phyloP scores from a whole-genome alignment of 1,140 invertebrate genomes.

The Arion vulgaris region DNA sequence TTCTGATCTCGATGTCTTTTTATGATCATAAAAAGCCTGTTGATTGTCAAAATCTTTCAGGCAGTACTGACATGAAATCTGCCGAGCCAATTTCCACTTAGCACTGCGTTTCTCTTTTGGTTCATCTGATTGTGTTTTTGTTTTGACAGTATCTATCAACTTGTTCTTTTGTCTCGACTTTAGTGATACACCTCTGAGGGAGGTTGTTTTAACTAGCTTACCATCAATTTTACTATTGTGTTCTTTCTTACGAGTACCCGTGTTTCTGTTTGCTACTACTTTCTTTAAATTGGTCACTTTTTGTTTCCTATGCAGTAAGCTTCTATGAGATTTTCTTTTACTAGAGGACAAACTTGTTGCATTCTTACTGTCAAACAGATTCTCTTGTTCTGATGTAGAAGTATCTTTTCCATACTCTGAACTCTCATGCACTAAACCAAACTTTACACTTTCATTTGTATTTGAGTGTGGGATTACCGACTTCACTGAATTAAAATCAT shows the following conservation, averaged over 20 bases:
- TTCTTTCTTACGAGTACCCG: neutral
- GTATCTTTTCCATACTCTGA: neutral
- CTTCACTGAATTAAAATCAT: neutral
- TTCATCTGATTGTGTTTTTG: neutral
- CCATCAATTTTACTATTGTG: neutral
- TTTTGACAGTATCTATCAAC: neutral
- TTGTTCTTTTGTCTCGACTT: neutral
- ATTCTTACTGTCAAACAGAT: neutral
- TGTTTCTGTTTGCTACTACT: neutral
- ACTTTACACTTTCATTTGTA: neutral
- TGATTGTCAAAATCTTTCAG: conserved; percentile 18
- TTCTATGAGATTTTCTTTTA: neutral
- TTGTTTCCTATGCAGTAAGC: neutral
- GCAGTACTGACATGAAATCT: conserved; percentile 25
- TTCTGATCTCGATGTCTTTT: conserved; percentile 6
- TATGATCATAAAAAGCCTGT: conserved; percentile 13
- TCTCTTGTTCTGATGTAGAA: neutral
- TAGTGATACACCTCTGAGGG: neutral
- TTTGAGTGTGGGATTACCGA: neutral
- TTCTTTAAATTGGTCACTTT: neutral
- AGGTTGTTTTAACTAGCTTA: neutral
- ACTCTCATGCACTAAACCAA: neutral
- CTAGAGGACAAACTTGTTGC: neutral
- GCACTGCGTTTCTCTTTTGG: neutral
- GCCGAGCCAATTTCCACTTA: neutral